A percentile compares a stretch with the other conserved stretches of the same genome.
Evolutionary conservation across 2,113 vertebrate species (phyloP).

Genomic region (Arenaria interpres): DNA sequence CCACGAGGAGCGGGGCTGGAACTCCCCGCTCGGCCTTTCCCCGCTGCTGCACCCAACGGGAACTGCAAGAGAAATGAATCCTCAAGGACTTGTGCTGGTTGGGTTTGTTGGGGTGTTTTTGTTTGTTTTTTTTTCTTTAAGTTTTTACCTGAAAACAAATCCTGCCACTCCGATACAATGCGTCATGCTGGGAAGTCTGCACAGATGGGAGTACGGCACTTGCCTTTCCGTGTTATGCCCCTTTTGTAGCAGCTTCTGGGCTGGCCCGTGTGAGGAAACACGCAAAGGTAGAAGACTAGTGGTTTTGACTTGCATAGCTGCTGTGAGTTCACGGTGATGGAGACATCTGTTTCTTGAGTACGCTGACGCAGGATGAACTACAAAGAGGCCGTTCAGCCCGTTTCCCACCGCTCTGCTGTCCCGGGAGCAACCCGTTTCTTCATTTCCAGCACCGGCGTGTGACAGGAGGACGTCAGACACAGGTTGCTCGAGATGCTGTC

Average conservation of each 20-base stretch:
- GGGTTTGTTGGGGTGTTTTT: not conserved
- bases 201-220: not conserved
- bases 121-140: not conserved
- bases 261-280: not conserved
- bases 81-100: not conserved
- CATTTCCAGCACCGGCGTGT: fast-evolving
- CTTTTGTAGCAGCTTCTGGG: not conserved
- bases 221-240: not conserved
- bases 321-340: not conserved
- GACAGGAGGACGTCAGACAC: not conserved
- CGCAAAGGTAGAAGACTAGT: not conserved
- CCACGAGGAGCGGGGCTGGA: no score
- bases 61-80: not conserved
- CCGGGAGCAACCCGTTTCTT: not conserved
- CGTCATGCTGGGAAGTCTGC: not conserved
- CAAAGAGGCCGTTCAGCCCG: not conserved
- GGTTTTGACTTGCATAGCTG: constrained; percentile 44
- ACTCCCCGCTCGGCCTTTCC: not conserved
- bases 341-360: not conserved
- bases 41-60: not conserved
- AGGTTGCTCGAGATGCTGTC: not conserved
- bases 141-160: constrained; percentile 18
- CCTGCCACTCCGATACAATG: not conserved
- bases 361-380: not conserved
- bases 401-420: not conserved